Evolutionary conservation across 2,797 vertebrate genomes (phyloP).

Genomic region (Gambelia wislizenii): DNA sequence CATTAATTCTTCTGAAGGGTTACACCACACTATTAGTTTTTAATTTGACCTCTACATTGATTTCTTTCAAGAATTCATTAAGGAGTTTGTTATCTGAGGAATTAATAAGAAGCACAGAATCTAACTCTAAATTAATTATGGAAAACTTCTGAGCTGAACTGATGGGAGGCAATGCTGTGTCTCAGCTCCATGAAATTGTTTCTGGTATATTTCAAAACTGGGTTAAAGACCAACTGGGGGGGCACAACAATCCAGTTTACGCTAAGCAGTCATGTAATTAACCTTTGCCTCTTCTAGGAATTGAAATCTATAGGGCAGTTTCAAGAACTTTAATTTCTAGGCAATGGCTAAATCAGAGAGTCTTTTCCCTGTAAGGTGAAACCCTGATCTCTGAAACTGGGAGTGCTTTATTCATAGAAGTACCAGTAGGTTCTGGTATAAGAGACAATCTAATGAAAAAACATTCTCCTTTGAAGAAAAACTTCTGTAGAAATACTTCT

Average conservation of each 20-base stretch:
- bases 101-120: conserved; percentile 30
- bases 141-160: conserved; percentile 13
- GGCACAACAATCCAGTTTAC: background rate
- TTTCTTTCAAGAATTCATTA: conserved; percentile 16
- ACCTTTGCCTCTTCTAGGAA: background rate
- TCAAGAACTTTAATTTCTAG: background rate
- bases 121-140: conserved; percentile 27
- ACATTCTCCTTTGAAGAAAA: background rate
- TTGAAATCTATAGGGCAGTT: background rate
- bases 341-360: background rate
- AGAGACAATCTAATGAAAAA: background rate
- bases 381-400: background rate
- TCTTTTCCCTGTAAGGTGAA: background rate
- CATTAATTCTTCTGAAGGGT: background rate
- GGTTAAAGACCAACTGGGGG: conserved; percentile 8
- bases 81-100: conserved; percentile 9
- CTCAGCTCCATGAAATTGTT: conserved; percentile 18
- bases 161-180: background rate
- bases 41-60: conserved; percentile 15
- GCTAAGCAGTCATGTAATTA: conserved; percentile 18
- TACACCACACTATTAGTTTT: background rate
- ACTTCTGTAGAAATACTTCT: background rate
- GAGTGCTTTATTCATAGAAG: background rate
- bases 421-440: background rate
- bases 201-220: background rate